Evolutionary conservation across 2,888 invertebrate genomes (phyloP).

Genomic region (Timandra comae): DNA sequence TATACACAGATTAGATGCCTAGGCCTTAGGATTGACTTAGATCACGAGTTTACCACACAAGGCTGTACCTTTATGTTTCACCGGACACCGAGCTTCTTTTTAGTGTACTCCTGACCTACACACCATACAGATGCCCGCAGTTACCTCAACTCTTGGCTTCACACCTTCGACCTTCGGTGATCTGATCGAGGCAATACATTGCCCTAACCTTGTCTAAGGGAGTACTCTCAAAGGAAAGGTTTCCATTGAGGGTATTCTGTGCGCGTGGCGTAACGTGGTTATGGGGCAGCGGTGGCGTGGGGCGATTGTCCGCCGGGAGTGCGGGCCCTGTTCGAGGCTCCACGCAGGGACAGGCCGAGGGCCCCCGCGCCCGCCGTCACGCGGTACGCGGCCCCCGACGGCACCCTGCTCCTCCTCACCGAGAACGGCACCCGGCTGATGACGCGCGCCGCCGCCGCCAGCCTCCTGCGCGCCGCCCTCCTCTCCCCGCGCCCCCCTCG

Average conservation of each 20-base stretch:
- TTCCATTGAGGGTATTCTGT: slow-evolving; percentile 61
- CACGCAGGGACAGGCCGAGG: slow-evolving; percentile 47
- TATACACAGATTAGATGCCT: slow-evolving; percentile 72
- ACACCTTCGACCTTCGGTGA: slow-evolving; percentile 70
- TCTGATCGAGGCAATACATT: slow-evolving; percentile 57
- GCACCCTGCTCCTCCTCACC: slow-evolving; percentile 79
- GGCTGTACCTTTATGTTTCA: slow-evolving; percentile 75
- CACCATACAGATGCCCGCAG: slow-evolving; percentile 76
- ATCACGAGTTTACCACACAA: slow-evolving; percentile 73
- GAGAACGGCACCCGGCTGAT: slow-evolving; percentile 79
- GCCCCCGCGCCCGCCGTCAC: slow-evolving; percentile 72
- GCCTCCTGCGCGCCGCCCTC: slow-evolving; percentile 73
- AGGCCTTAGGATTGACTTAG: slow-evolving; percentile 74
- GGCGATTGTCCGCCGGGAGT: slow-evolving; percentile 71
- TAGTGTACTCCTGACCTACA: slow-evolving; percentile 75
- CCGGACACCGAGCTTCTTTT: slow-evolving; percentile 73
- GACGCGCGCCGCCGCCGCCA: slow-evolving; percentile 72
- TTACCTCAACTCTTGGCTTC: slow-evolving; percentile 76
- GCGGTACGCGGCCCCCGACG: slow-evolving; percentile 78
- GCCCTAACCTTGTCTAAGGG: slow-evolving; percentile 53
- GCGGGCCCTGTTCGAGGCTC: slow-evolving; percentile 73
- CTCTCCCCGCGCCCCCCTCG: slow-evolving; percentile 73
- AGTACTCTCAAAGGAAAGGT: slow-evolving; percentile 56
- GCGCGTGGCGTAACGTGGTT: slow-evolving; percentile 71
- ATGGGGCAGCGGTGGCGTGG: slow-evolving; percentile 72